A percentile compares a stretch with the other conserved stretches of the same genome.
These are phyloP conservation scores for Thymelicus lineola DNA, from an alignment of 2,888 invertebrate genomes.

Conservation along the genomic window DNA sequence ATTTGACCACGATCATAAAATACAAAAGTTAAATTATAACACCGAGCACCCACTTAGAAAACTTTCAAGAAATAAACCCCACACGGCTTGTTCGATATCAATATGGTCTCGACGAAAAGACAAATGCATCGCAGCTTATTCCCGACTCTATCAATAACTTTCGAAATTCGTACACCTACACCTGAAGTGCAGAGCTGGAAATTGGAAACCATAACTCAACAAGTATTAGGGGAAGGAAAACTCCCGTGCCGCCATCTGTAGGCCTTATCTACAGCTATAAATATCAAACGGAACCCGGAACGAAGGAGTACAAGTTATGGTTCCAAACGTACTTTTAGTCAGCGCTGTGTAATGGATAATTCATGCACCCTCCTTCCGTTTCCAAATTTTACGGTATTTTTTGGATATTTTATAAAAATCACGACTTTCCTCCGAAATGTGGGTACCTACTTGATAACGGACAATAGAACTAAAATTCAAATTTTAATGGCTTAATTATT, in stretches of 20 bases:
- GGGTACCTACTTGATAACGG: not conserved
- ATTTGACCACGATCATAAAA: too few species aligned
- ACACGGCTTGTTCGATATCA: constrained; percentile 7
- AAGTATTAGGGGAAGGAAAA: constrained; percentile 83
- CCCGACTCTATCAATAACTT: constrained; percentile 47
- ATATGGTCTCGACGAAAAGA: constrained; percentile 29
- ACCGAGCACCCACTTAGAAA: not conserved
- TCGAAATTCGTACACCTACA: constrained; percentile 43
- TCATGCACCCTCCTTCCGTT: constrained; percentile 76
- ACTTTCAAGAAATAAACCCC: constrained; percentile 3
- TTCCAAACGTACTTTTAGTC: constrained; percentile 71
- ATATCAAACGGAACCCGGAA: constrained; percentile 74
- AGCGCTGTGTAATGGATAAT: constrained; percentile 76
- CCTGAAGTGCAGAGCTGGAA: constrained; percentile 80
- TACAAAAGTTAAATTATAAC: too few species aligned
- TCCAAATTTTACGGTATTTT: constrained; percentile 73
- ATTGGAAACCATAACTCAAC: constrained; percentile 84
- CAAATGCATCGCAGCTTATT: constrained; percentile 45
- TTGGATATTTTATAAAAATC: constrained; percentile 69
- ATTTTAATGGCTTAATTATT: not conserved
- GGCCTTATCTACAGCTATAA: constrained; percentile 81
- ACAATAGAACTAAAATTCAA: not conserved
- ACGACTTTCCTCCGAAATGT: constrained; percentile 45
- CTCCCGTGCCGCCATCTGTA: constrained; percentile 79
- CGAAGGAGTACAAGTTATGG: constrained; percentile 78